A percentile compares a stretch with the other conserved stretches of the same genome.
phyloP scores from a whole-genome alignment of 2,113 vertebrate genomes.

The Rhodinocichla rosea region DNA sequence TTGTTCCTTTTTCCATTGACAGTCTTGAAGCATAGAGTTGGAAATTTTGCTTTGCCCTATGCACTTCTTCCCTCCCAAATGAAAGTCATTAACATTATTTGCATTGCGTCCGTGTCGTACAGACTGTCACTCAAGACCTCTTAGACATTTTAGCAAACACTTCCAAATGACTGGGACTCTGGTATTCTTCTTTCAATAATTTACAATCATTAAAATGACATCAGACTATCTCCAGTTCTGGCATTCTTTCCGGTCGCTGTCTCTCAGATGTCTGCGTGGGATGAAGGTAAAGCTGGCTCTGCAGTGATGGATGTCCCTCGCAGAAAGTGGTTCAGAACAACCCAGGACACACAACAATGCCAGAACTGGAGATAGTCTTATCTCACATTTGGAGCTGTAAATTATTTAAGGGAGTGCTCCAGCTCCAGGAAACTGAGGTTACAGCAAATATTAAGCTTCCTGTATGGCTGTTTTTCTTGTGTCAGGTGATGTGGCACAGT shows the following conservation, averaged over 20 bases:
- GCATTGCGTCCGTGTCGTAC: not conserved
- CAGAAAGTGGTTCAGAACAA: slow-evolving; percentile 38
- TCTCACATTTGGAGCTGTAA: slow-evolving; percentile 58
- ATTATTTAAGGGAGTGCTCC: slow-evolving; percentile 54
- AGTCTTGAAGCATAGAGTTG: not conserved
- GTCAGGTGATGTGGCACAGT: slow-evolving; percentile 33
- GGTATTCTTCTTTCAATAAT: slow-evolving; percentile 46
- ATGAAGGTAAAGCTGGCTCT: slow-evolving; percentile 41
- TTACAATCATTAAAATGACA: slow-evolving; percentile 48
- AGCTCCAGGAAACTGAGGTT: slow-evolving; percentile 64
- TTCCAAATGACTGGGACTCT: not conserved
- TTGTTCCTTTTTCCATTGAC: not conserved
- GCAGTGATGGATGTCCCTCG: slow-evolving; percentile 50
- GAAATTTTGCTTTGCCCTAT: not conserved
- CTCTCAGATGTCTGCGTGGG: slow-evolving; percentile 28
- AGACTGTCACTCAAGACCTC: not conserved
- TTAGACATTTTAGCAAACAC: slow-evolving; percentile 16
- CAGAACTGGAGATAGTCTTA: slow-evolving; percentile 52
- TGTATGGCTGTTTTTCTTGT: slow-evolving; percentile 59
- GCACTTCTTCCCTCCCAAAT: not conserved
- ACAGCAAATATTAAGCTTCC: slow-evolving; percentile 61
- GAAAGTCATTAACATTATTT: slow-evolving; percentile 26
- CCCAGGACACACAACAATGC: not conserved
- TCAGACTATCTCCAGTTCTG: slow-evolving; percentile 48
- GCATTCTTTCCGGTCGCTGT: slow-evolving; percentile 9